Conservation (phyloP, 2,113 vertebrate genomes). For the Microtus pennsylvanicus region DNA sequence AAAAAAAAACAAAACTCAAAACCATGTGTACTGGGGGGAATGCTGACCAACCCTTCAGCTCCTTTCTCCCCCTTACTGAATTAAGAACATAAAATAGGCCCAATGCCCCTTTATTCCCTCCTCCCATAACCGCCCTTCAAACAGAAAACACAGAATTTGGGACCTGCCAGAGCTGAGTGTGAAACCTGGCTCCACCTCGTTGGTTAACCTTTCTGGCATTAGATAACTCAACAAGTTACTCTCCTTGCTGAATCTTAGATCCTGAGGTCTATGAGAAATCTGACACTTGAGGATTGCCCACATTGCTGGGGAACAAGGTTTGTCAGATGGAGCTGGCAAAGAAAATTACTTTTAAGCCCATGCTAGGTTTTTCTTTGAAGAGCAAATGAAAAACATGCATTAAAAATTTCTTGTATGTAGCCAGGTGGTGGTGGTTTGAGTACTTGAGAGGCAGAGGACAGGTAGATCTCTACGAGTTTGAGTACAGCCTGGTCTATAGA, state of each 20-base stretch:
- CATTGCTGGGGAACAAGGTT: accelerated
- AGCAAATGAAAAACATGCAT: neutral
- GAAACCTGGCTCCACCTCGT: neutral
- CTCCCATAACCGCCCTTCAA: neutral
- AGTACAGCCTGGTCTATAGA: neutral
- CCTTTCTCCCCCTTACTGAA: neutral
- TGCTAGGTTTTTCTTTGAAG: constrained; percentile 4
- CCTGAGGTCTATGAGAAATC: neutral
- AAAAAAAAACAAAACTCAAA: too few relatives aligned
- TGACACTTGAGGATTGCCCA: neutral
- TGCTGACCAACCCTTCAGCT: neutral
- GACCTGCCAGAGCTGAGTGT: neutral
- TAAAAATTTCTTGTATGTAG: neutral
- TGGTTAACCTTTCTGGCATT: neutral
- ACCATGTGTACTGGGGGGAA: neutral
- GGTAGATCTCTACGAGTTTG: neutral
- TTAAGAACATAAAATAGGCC: neutral
- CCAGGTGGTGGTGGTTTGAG: neutral
- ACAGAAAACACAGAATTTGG: neutral
- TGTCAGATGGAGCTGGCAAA: neutral
- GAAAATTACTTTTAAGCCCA: neutral
- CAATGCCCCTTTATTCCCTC: neutral
- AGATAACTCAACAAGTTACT: neutral
- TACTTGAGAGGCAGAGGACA: neutral
- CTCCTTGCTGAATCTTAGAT: neutral